Base-by-base conservation (phyloP, 2,888 invertebrate genomes). In the Apodemia zela region DNA sequence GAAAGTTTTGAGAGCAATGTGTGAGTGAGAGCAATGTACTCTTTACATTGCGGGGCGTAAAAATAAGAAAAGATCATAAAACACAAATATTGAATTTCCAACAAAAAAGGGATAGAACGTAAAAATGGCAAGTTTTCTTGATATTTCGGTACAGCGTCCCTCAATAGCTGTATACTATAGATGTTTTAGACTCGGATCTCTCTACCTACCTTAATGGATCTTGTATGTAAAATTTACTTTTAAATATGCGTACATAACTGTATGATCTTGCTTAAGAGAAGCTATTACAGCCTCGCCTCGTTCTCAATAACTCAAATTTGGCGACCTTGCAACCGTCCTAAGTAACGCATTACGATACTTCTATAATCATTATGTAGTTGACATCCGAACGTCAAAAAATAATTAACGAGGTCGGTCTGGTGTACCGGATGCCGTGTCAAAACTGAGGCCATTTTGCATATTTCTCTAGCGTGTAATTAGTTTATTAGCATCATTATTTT, bases 221-320 rank as follows among this genome's bases (percentile, higher is more conserved):
- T 13, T 42, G 13, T 42, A 42, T 15, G 42, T 42, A 15, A 42
- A 42, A 42, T 15, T 42, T 42, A 42, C 15, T 42, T 13, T 42
- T 42, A 42, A 51, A 54, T 25, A 25, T 54, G 54, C 54, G 54
- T 54, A 25, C 54, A 25, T 54, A 54, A 25, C 54, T 54, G 54
- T 15, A 54, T 54, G 29, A 25, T 54, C 54, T 54, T 54, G 54
- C 35, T n/a, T 60, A 79, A 83, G 80, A 84, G 85, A 71, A 72
- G 66, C 70, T 69, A 59, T 79, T 76, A 67, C 74, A 84, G 79
- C 88, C 87, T 88, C 77, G 79, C 88, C 87, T 88, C 77, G 89
- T 84, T 83, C 89, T 78, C 82, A 87, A 89, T 89, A 82, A 76
- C 81, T 82, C 81, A 79, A 85, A 86, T 87, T 84, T 85, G 75